Base-by-base conservation (phyloP, 2,888 invertebrate genomes). In the Agriopis leucophaearia region DNA sequence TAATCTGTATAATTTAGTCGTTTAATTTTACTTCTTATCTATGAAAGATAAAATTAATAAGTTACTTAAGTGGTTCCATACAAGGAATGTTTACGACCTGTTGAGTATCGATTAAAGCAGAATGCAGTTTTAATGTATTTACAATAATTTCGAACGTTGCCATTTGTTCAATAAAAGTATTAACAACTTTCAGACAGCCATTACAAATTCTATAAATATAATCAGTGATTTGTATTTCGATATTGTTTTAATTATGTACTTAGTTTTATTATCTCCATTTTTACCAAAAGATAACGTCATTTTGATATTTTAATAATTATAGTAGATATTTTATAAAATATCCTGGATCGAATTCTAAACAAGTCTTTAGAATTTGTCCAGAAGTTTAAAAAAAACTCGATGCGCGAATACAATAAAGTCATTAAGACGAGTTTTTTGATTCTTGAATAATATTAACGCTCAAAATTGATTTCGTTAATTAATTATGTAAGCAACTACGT, bases 361-460 rank as follows among this genome's bases (percentile, higher is more conserved):
- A 47, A 16, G 1, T 16, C n/a, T 8, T 15, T 16, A 8, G 3
- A 16, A 47, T 13, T 50, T 2, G 48, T 50, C 18, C 13, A 12
- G 47, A 16, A 47, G 16, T 47, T 47, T 18, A 47, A 47, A 78
- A 84, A 83, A 80, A 80, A 69, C 52, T 45, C 12, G 18, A 58
- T 64, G 63, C 59, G 77, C 78, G 27, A 3, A 5, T 5, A 84
- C 82, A 85, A 90, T 90, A 83, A 88, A 90, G 90, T 80, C 87
- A 89, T 90, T 87, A 86, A 71, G 66, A 63, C 42, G 42, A 80
- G 78, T 73, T 82, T 87, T 87, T 81, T 78, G 77, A 78, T 72
- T 77, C 78, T 78, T 81, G 84, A 83, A 84, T 83, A 78, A 84
- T 84, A 83, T 87, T 82, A 83, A 76, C 69, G 51, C 35, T 35